Evolutionary conservation across 2,888 invertebrate species (phyloP).

Genomic region (Folsomia manolachei): DNA sequence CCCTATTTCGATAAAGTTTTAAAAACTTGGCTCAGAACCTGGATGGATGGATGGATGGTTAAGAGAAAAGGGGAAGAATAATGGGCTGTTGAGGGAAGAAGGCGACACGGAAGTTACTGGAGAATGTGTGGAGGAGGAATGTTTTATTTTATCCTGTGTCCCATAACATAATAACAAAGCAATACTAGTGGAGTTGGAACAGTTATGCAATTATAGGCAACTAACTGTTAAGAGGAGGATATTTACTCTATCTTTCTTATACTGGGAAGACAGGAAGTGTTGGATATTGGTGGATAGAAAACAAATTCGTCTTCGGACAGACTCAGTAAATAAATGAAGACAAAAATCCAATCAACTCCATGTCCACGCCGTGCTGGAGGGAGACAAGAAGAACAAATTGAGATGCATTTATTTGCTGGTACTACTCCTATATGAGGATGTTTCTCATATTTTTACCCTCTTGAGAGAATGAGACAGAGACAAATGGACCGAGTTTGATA

Average conservation of each 20-base stretch:
- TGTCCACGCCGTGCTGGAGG: too few relatives aligned
- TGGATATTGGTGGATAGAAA: background rate
- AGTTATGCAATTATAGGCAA: background rate
- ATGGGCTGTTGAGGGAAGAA: background rate
- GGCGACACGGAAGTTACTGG: too few relatives aligned
- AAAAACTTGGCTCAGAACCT: background rate
- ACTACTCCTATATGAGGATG: too few relatives aligned
- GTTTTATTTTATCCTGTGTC: background rate
- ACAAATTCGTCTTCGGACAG: background rate
- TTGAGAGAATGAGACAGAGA: too few relatives aligned
- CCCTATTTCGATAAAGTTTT: background rate
- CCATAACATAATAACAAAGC: background rate
- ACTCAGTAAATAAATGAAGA: background rate
- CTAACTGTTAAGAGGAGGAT: background rate
- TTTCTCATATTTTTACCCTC: too few relatives aligned
- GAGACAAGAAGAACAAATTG: too few relatives aligned
- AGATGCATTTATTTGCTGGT: too few relatives aligned
- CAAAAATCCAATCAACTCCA: background rate
- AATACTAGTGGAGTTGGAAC: background rate
- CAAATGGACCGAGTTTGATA: too few relatives aligned
- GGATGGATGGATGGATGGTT: background rate
- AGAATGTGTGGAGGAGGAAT: background rate
- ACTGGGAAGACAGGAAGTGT: background rate
- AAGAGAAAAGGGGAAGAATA: background rate
- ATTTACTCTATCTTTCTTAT: background rate